Evolutionary conservation across 2,797 vertebrate genomes (phyloP), one percentile per base, ranked within the genome.

Genomic region (Coregonus sp.): DNA sequence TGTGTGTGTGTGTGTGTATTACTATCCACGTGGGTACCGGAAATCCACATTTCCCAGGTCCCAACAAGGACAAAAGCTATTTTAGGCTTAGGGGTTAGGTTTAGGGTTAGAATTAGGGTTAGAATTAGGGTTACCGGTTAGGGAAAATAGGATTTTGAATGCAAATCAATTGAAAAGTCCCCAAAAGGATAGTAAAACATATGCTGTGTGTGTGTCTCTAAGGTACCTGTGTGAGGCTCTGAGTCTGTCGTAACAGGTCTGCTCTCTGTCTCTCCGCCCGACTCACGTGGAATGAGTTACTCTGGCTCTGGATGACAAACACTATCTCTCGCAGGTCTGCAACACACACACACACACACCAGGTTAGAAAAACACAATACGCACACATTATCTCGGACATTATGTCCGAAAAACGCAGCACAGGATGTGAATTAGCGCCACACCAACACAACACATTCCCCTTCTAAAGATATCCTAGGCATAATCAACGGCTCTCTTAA

Each of bases 271-370:
- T 92, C 77, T 96, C 94, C 11, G 97, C 97, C 92, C 91, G 95
- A 84, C 91, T 94, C 84, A 90, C 94, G 82, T 99, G 97, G 92
- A 97, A 97, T 84, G 95, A 94, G 92, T 97, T 97, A 84, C 95
- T 96, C 87, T 99, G 98, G 90, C 98, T 99, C 92, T 98, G 97
- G 92, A 99, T 96, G 89, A 99, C 86, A 91, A 99, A 98, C 65
- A 98, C 94, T 86, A 98, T 95, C 91, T 94, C 95, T 90, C 90
- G 94, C 88, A 98, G 89, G 85, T 96, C 98, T 99, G 90, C 75
- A 94, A 94, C 72, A 88, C 90, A 91, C 82, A 85, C 75, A 80
- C 40, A 82, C 77, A 85, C 66, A 70, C 50, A 74, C 29, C 3
- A 18, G 18, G 52, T 15, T 15, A 56, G 52, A 56, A 56, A 15